A percentile compares a stretch with the other conserved stretches of the same genome.
phyloP scores from a whole-genome alignment of 2,797 vertebrate species.

The Sebastes taczanowskii region DNA sequence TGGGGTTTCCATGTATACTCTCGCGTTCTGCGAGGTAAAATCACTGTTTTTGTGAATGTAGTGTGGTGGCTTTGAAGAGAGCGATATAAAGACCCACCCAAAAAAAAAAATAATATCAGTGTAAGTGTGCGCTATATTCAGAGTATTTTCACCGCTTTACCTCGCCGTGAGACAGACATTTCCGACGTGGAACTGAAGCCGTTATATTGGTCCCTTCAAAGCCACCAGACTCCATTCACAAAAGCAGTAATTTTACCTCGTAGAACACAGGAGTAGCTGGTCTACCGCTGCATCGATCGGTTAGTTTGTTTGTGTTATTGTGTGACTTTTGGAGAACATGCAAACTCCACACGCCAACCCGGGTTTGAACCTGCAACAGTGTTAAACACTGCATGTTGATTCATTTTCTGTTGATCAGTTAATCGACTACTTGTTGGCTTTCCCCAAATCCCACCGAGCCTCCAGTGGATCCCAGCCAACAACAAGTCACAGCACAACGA shows the following conservation, averaged over 20 bases:
- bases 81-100: neutral
- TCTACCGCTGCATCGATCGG: too few relatives aligned
- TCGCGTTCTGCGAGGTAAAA: neutral
- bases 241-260: too few relatives aligned
- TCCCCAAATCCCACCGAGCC: neutral
- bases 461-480: conserved; percentile 14
- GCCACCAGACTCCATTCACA: too few relatives aligned
- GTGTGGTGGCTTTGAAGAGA: neutral
- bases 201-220: neutral
- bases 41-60: neutral
- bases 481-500: neutral
- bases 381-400: too few relatives aligned
- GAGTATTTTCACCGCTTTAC: too few relatives aligned
- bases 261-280: too few relatives aligned
- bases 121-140: too few relatives aligned
- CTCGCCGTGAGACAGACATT: neutral
- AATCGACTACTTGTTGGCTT: neutral
- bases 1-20: neutral
- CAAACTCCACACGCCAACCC: accelerated
- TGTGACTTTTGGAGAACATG: too few relatives aligned
- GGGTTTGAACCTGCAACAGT: too few relatives aligned
- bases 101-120: too few relatives aligned
- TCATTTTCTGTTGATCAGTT: neutral
- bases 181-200: neutral
- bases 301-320: too few relatives aligned